Conservation (phyloP, 2,797 vertebrate species). For the Macropodus opercularis region DNA sequence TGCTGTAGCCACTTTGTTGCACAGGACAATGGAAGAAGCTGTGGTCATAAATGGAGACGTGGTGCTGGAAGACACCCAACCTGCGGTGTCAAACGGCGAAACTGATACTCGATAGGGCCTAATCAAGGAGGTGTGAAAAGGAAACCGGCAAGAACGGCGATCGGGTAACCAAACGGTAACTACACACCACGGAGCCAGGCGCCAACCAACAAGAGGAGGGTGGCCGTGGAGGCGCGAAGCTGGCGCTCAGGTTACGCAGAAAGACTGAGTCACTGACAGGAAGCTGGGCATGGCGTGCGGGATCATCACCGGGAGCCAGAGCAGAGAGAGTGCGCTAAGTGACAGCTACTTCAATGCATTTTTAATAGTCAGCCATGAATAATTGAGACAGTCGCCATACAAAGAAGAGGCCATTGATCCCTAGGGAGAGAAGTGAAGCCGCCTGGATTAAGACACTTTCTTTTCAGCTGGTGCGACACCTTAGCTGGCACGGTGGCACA, state of each 20-base stretch:
- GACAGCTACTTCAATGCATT: constrained; percentile 80
- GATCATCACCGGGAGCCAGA: constrained; percentile 64
- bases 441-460: constrained; percentile 82
- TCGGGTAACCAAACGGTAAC: constrained; percentile 76
- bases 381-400: constrained; percentile 66
- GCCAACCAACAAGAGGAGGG: constrained; percentile 65
- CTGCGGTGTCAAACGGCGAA: constrained; percentile 73
- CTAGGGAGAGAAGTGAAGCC: constrained; percentile 75
- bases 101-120: constrained; percentile 73
- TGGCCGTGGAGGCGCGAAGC: constrained; percentile 67
- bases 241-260: constrained; percentile 81
- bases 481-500: constrained; percentile 75
- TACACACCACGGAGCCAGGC: constrained; percentile 63
- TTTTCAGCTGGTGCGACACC: constrained; percentile 82
- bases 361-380: constrained; percentile 79
- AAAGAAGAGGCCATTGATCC: constrained; percentile 75
- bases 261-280: constrained; percentile 85
- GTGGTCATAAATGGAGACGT: constrained; percentile 32
- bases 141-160: constrained; percentile 68
- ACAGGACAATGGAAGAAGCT: constrained; percentile 14
- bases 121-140: constrained; percentile 78
- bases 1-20: neutral
- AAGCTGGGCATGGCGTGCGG: constrained; percentile 66
- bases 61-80: constrained; percentile 60
- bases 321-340: constrained; percentile 81